Evolutionary conservation across 2,797 vertebrate species (phyloP), one percentile per base, ranked within the genome.

Genomic region (Telmatherina bonti): DNA sequence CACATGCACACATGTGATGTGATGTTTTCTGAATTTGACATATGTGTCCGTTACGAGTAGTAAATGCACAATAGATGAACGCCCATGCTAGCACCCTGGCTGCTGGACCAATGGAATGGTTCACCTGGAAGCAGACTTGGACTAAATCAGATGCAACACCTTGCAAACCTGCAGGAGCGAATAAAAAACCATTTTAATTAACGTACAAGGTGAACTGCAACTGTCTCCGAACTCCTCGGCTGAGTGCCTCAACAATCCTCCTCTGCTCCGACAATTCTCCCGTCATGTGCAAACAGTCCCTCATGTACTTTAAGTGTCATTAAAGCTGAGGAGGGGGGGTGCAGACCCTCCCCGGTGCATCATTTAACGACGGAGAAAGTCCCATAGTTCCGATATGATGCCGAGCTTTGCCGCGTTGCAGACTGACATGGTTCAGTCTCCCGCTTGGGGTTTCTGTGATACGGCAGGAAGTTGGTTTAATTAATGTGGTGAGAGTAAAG

Each of bases 161-260:
- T n/a, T 27, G 22, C 54, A 53, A 66, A 26, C 79, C 69, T 72
- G n/a, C 7, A 70, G 80, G 55, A 77, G 49, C 51, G 36, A 82
- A 85, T 60, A 57, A 3, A 11, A 74, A 76, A 72, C 31, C 51
- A 74, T 85, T 86, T 85, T 81, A 85, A 90, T 90, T 79, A 89
- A 75, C 73, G 67, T 75, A 86, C 59, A 70, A 78, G 74, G 76
- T 84, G 83, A 88, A 86, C 79, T 83, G 72, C 49, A 63, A 72
- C 81, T 76, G 84, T 67, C 75, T 66, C 36, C 0, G 55, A 64
- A 77, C n/a, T 26, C 51, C 0, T n/a, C 11, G 9, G 60, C 69
- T 77, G 68, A 38, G 59, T 2, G 26, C 66, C 13, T 65, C 43
- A 9, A 16, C 2, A 13, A 30, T 54, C 65, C 22, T 6, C 20